Evolutionary conservation across 2,113 vertebrate genomes (phyloP).

Genomic region (Psephotus haematonotus): DNA sequence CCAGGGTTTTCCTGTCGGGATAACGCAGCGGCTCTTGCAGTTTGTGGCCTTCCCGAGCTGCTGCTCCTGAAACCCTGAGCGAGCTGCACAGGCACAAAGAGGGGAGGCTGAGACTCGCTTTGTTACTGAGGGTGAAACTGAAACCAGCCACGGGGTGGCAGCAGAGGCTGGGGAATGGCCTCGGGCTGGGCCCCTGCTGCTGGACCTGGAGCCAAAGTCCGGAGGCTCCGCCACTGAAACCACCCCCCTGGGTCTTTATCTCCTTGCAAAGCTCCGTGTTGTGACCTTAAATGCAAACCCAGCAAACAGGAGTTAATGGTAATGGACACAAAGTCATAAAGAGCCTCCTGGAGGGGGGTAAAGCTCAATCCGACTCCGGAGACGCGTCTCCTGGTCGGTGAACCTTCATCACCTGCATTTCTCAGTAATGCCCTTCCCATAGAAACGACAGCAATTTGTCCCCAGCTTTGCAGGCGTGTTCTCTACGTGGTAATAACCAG

Average conservation of each 20-base stretch:
- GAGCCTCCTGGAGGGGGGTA: neutral
- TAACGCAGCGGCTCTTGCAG: neutral
- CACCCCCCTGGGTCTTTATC: fast-evolving
- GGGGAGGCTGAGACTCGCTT: fast-evolving
- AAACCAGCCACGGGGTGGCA: neutral
- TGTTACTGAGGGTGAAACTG: neutral
- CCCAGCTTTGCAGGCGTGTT: neutral
- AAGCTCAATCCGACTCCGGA: neutral
- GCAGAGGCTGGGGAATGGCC: fast-evolving
- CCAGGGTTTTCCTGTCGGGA: neutral
- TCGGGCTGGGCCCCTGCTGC: fast-evolving
- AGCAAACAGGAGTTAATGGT: neutral
- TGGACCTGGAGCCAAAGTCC: fast-evolving
- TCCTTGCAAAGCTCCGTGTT: neutral
- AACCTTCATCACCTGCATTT: neutral
- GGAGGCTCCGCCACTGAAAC: fast-evolving
- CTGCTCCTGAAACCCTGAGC: neutral
- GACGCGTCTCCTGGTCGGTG: neutral
- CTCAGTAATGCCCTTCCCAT: fast-evolving
- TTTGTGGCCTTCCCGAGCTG: neutral
- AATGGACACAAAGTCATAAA: neutral
- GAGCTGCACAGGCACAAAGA: fast-evolving
- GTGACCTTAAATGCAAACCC: neutral
- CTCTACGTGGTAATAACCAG: neutral
- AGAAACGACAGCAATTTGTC: neutral